A percentile compares a stretch with the other conserved stretches of the same genome.
Evolutionary conservation across 2,888 invertebrate genomes (phyloP).

Genomic region (Lordiphosa andalusiaca): DNA sequence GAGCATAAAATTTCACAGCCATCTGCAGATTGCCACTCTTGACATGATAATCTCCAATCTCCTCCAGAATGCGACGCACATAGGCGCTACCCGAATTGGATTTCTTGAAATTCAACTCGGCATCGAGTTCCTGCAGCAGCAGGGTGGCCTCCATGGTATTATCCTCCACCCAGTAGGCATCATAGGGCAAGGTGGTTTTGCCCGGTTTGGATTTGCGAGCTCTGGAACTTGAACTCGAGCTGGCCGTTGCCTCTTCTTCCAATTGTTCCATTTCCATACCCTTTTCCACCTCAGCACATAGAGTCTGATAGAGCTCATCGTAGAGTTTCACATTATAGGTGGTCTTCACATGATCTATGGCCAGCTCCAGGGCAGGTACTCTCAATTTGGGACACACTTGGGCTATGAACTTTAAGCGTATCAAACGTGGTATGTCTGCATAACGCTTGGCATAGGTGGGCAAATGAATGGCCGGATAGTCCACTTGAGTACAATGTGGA

Average conservation of each 20-base stretch:
- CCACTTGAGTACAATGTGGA: conserved; percentile 22
- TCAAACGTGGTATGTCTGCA: conserved; percentile 34
- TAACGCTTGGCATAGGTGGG: conserved; percentile 49
- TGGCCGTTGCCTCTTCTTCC: conserved; percentile 1
- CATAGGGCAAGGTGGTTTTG: conserved; percentile 29
- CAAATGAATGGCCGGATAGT: conserved; percentile 35
- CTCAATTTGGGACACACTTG: conserved; percentile 54
- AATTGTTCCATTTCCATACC: not conserved
- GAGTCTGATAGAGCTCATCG: conserved; percentile 45
- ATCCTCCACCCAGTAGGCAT: conserved; percentile 54
- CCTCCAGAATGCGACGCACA: conserved; percentile 57
- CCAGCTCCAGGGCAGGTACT: conserved; percentile 49
- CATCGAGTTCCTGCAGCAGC: conserved; percentile 58
- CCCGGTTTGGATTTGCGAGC: not conserved
- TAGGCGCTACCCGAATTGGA: conserved; percentile 51
- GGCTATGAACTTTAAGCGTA: conserved; percentile 54
- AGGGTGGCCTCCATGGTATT: conserved; percentile 56
- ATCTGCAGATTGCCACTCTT: conserved; percentile 55
- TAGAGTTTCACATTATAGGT: conserved; percentile 55
- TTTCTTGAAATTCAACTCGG: conserved; percentile 58
- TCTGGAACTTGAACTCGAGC: conserved; percentile 14
- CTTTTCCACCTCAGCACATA: conserved; percentile 26
- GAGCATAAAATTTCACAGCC: conserved; percentile 58
- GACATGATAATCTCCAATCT: conserved; percentile 62
- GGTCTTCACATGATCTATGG: conserved; percentile 51